A percentile compares a stretch with the other conserved stretches of the same genome.
phyloP scores from a whole-genome alignment of 2,113 vertebrate species.

The Cettia cetti region DNA sequence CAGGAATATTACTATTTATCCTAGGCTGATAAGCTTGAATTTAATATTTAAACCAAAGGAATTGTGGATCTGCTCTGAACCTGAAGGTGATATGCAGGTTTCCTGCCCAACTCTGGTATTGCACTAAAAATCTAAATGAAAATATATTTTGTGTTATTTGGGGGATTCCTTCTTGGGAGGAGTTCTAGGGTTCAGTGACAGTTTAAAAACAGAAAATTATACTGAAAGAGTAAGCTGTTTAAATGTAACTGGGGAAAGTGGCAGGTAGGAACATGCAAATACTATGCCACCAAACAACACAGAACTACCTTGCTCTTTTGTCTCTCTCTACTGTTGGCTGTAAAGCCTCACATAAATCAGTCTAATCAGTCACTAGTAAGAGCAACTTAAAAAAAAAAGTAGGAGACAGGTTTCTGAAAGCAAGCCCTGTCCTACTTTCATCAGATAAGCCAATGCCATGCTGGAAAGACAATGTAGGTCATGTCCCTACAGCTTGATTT shows the following conservation, averaged over 20 bases:
- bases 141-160: neutral
- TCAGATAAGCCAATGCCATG: neutral
- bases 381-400: neutral
- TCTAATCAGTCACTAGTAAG: neutral
- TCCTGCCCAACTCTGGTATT: neutral
- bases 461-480: neutral
- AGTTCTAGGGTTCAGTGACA: neutral
- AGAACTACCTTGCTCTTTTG: neutral
- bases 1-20: neutral
- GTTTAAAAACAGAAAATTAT: neutral
- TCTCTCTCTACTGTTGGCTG: neutral
- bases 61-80: neutral
- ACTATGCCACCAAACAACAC: neutral
- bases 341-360: neutral
- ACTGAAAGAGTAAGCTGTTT: neutral
- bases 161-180: neutral
- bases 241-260: neutral
- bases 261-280: neutral
- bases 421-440: neutral
- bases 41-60: neutral
- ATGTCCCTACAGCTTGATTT: neutral
- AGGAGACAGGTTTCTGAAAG: neutral
- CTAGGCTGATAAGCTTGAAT: neutral
- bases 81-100: fast-evolving
- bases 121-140: neutral